These are phyloP conservation scores for Silurus meridionalis DNA, from an alignment of 2,113 vertebrate species.

Conservation along the genomic window DNA sequence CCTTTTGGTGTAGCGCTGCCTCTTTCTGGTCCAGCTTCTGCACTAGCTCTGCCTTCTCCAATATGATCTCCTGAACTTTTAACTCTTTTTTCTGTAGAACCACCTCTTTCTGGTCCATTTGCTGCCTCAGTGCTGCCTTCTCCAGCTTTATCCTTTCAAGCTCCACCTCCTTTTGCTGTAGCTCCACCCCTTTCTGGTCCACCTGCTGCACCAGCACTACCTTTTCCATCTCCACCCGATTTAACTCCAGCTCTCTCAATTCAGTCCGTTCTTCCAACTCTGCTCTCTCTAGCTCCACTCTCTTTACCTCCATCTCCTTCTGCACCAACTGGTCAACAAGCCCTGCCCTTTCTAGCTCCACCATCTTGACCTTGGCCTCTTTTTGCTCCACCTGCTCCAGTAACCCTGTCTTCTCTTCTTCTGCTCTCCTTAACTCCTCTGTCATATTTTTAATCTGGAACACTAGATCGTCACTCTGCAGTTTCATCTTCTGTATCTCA, in stretches of 20 bases:
- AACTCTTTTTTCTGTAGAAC: neutral
- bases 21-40: conserved; percentile 1
- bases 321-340: conserved; percentile 45
- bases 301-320: conserved; percentile 70
- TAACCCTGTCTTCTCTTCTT: neutral
- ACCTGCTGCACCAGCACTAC: neutral
- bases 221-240: conserved; percentile 65
- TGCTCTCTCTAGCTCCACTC: conserved; percentile 54
- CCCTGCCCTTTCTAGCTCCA: conserved; percentile 74
- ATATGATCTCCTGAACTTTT: neutral
- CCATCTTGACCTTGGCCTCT: conserved; percentile 63
- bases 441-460: neutral
- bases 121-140: neutral
- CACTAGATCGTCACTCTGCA: neutral
- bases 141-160: neutral
- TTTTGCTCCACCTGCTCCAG: neutral
- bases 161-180: conserved; percentile 2
- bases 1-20: neutral
- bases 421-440: neutral
- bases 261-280: conserved; percentile 9
- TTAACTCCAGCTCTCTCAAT: conserved; percentile 65
- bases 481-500: neutral
- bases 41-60: neutral
- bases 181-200: neutral
- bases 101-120: neutral